Percentiles rank a stretch among this genome's conserved stretches.
These are phyloP conservation scores for Desoria tigrina DNA, from an alignment of 2,888 invertebrate species.

Conservation along the genomic window DNA sequence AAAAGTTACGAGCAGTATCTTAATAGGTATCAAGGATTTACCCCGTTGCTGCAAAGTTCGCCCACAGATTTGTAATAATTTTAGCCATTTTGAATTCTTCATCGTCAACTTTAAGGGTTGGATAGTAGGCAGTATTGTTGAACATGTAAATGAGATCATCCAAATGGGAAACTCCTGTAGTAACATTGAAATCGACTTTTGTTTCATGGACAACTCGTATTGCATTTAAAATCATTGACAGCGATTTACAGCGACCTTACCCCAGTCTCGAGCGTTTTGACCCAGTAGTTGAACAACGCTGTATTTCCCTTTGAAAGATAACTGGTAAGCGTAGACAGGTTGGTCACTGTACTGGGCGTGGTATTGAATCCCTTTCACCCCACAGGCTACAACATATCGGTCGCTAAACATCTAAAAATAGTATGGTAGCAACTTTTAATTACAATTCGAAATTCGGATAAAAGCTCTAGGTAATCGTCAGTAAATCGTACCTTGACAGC, in stretches of 20 bases:
- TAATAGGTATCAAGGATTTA: no score
- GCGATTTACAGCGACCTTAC: constrained; percentile 24
- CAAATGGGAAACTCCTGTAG: constrained; percentile 40
- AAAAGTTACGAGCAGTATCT: no score
- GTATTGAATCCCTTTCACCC: constrained; percentile 46
- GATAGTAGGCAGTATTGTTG: constrained; percentile 48
- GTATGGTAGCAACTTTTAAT: background rate
- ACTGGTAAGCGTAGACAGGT: constrained; percentile 49
- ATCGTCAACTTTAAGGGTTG: constrained; percentile 36
- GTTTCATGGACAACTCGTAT: background rate
- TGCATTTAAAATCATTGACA: background rate
- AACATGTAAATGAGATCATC: constrained; percentile 49
- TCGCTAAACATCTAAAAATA: constrained; percentile 47
- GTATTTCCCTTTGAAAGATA: constrained; percentile 45
- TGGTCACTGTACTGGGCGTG: constrained; percentile 38
- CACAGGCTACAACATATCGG: constrained; percentile 45
- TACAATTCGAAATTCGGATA: background rate
- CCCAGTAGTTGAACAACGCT: constrained; percentile 45
- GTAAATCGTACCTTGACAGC: constrained; percentile 40
- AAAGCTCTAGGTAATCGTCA: no score
- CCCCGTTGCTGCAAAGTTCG: constrained; percentile 50
- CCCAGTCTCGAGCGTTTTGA: constrained; percentile 50
- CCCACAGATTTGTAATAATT: constrained; percentile 43
- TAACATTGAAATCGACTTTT: background rate
- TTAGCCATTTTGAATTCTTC: constrained; percentile 42